Evolutionary conservation across 2,888 invertebrate species (phyloP).

Genomic region (Norana najaformis): DNA sequence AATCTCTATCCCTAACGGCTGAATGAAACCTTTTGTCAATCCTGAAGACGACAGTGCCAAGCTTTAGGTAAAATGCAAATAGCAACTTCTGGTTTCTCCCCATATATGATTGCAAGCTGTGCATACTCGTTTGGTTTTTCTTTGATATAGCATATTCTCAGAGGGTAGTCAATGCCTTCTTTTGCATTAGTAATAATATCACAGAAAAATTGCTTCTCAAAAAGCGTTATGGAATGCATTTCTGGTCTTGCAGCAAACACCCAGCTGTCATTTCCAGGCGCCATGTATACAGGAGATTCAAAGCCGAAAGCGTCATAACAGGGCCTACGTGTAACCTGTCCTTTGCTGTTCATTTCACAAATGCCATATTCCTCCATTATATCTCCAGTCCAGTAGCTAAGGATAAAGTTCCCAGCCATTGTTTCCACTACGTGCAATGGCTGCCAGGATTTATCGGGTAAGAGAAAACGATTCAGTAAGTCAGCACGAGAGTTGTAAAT

Average conservation of each 20-base stretch:
- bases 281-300: neutral
- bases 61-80: neutral
- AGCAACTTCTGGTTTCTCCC: neutral
- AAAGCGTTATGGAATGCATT: neutral
- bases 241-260: neutral
- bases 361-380: neutral
- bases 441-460: neutral
- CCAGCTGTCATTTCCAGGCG: neutral
- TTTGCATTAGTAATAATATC: slow-evolving; percentile 3
- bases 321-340: neutral
- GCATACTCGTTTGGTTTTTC: neutral
- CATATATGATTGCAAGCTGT: neutral
- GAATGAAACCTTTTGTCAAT: neutral
- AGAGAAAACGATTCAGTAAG: neutral
- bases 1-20: neutral
- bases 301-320: neutral
- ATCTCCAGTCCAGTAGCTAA: neutral
- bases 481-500: neutral
- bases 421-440: neutral
- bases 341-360: neutral
- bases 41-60: neutral
- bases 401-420: neutral
- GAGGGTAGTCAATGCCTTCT: neutral
- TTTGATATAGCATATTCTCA: neutral
- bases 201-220: neutral